These are phyloP conservation scores for Cydia fagiglandana DNA, from an alignment of 1,140 invertebrate species.

Conservation along the genomic window DNA sequence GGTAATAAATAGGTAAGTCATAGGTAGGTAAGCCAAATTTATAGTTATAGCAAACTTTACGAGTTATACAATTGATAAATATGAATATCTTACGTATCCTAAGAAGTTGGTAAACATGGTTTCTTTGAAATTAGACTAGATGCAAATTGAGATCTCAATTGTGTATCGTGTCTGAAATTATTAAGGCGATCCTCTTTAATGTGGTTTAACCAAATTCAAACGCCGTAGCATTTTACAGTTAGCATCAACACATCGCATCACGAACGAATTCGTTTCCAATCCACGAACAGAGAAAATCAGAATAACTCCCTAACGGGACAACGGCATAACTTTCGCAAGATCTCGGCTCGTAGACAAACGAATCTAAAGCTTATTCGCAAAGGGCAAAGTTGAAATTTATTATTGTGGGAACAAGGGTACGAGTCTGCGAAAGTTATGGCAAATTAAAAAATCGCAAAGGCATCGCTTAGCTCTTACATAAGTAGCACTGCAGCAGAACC, in stretches of 20 bases:
- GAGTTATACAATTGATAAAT: too few relatives aligned
- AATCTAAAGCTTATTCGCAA: background rate
- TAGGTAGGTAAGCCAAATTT: too few relatives aligned
- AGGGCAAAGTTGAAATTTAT: background rate
- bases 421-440: constrained; percentile 3
- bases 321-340: constrained; percentile 4
- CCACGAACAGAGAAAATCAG: constrained; percentile 10
- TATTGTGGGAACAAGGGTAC: background rate
- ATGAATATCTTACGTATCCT: too few relatives aligned
- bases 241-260: background rate
- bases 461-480: constrained; percentile 12
- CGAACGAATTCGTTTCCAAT: constrained; percentile 7
- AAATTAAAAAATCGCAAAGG: constrained; percentile 7
- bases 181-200: background rate
- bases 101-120: too few relatives aligned
- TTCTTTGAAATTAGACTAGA: background rate
- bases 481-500: background rate
- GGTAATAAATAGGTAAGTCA: too few relatives aligned
- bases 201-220: constrained; percentile 6
- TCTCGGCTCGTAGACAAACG: background rate
- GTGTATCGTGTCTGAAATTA: background rate
- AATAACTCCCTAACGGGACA: constrained; percentile 16
- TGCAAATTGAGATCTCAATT: background rate
- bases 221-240: constrained; percentile 5
- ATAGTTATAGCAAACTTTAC: too few relatives aligned